Evolutionary conservation across 1,140 invertebrate species (phyloP).

Genomic region (Ooceraea biroi): DNA sequence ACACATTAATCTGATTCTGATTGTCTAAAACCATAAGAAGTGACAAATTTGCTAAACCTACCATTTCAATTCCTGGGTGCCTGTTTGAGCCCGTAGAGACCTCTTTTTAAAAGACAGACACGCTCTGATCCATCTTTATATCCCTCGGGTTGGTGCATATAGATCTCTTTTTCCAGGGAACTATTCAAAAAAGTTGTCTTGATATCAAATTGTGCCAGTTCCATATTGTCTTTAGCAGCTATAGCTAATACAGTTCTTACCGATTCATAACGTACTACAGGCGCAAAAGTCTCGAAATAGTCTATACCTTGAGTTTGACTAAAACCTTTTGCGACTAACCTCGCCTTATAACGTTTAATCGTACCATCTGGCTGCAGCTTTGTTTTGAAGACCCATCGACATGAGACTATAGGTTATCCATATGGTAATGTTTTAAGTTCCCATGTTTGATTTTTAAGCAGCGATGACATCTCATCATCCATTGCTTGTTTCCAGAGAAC

Average conservation of each 20-base stretch:
- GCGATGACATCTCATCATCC: background rate
- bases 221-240: constrained; percentile 21
- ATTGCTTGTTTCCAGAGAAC: constrained; percentile 9
- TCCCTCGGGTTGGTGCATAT: constrained; percentile 18
- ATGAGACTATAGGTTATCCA: constrained; percentile 2
- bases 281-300: constrained; percentile 24
- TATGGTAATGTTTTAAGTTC: background rate
- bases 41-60: background rate
- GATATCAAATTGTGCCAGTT: constrained; percentile 23
- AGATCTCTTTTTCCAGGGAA: constrained; percentile 33
- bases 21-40: background rate
- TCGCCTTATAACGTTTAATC: constrained; percentile 24
- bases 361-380: constrained; percentile 5
- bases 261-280: constrained; percentile 36
- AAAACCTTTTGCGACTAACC: constrained; percentile 24
- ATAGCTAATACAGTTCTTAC: constrained; percentile 23
- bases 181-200: constrained; percentile 9
- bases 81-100: constrained; percentile 17
- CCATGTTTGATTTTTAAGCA: constrained; percentile 5
- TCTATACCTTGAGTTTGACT: constrained; percentile 6
- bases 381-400: constrained; percentile 18
- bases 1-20: constrained; percentile 22
- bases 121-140: constrained; percentile 15
- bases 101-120: constrained; percentile 6
- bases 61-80: constrained; percentile 1